These are phyloP conservation scores for Stegodyphus mimosarum DNA, from an alignment of 1,140 invertebrate species.

Conservation along the genomic window DNA sequence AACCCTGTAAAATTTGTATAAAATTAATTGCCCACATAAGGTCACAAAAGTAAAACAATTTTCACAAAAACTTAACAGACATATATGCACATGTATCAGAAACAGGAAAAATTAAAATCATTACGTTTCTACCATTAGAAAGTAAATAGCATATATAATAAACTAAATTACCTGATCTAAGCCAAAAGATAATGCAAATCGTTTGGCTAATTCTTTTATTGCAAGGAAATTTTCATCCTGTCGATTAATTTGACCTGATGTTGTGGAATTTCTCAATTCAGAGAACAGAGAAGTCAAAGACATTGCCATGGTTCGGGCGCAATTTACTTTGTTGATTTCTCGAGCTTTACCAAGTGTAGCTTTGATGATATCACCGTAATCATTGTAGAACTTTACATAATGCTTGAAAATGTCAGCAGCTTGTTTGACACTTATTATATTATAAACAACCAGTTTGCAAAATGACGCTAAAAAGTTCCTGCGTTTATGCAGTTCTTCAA, in stretches of 20 bases:
- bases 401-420: slow-evolving; percentile 96
- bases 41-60: no score
- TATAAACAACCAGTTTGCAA: slow-evolving; percentile 98
- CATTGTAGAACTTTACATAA: slow-evolving; percentile 98
- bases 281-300: slow-evolving; percentile 88
- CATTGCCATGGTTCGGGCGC: slow-evolving; percentile 92
- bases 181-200: slow-evolving; percentile 97
- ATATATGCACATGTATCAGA: not conserved
- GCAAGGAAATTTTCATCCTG: slow-evolving; percentile 84
- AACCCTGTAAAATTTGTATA: no score
- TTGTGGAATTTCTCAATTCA: slow-evolving; percentile 75
- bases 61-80: not conserved
- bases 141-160: no score
- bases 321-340: slow-evolving; percentile 97
- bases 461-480: slow-evolving; percentile 95
- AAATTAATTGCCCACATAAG: no score
- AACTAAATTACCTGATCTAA: slow-evolving; percentile 78
- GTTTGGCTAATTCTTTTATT: slow-evolving; percentile 94
- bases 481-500: slow-evolving; percentile 95
- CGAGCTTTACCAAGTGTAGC: slow-evolving; percentile 93
- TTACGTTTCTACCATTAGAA: no score
- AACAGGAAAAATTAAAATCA: not conserved
- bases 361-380: slow-evolving; percentile 99
- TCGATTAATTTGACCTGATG: slow-evolving; percentile 65
- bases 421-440: slow-evolving; percentile 89